Base-by-base conservation (phyloP, 2,888 invertebrate genomes). In the Aspidiotus rigidus region DNA sequence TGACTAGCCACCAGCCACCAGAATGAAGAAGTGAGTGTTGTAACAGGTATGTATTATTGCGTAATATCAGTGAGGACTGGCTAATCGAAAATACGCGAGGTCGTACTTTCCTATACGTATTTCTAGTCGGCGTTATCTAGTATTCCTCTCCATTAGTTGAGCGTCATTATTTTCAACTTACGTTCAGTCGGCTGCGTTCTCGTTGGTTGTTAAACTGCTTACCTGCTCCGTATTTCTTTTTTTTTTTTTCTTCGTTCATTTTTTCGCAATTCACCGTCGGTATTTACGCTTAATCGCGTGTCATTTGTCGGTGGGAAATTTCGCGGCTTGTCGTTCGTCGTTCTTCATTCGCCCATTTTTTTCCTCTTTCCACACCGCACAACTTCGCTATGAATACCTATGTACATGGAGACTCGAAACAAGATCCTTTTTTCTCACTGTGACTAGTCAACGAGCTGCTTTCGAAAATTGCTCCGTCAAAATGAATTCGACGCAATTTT, bases 231-330 rank as follows among this genome's bases (percentile, higher is more conserved):
- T 57, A 13, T 60, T 44, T 40, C 54, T 55, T 55, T 54, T 62
- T n/a, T 13, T 28, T 7, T 39, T 59, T 28, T 13, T 59, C 28
- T 59, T 17, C 59, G 13, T 39, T 17, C 59, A 49, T 11, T n/a
- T n/a, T n/a, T 49, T n/a, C n/a, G 11, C 49, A 13, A 11, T n/a
- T 55, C 54, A 28, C 64, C 54, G 40, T n/a, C 64, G 41, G 64
- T 39, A 28, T 49, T 13, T 62, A 28, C 39, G 67, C 17, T 60
- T 59, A 67, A 67, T 67, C 67, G 67, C 67, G 67, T 67, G 67
- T 67, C 67, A 67, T 67, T 67, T 67, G 67, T 67, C 67, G 67
- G 60, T 67, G 67, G 59, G 67, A 67, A 67, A 67, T 60, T 56
- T 60, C 59, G 17, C 67, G 67, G 67, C 57, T 67, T 67, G 67